Base-by-base conservation (phyloP, 2,888 invertebrate genomes). In the Mythimna vitellina region DNA sequence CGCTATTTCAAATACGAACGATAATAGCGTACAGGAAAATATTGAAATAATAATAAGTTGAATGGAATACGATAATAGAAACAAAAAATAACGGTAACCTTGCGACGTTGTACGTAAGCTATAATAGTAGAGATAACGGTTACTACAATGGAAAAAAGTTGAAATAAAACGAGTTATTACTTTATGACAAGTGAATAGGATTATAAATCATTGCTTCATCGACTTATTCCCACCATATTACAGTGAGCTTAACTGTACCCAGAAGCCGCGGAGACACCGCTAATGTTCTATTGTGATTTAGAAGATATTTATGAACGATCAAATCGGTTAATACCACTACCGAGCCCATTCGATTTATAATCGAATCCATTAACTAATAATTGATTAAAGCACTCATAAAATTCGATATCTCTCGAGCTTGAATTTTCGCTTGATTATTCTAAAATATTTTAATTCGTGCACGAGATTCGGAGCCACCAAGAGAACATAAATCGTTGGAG, bases 281-380 rank as follows among this genome's bases (percentile, higher is more conserved):
- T 80, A 74, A 80, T 75, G 78, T 60, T 70, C 81, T 65, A 85
- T 87, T 88, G 84, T 82, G 66, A 82, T 85, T 80, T 76, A 79
- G 63, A 82, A 81, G 80, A 78, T 80, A 81, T 85, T 78, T 78
- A 75, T 76, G 42, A 69, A 67, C 66, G 70, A 75, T 70, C 61
- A 81, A 65, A 81, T 83, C 64, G 64, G 54, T 64, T 61, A 51
- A 62, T 65, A 72, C 61, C 57, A 66, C 70, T 70, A 49, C 60
- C 58, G n/a, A 66, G 66, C 46, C 67, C 65, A 73, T 72, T 72
- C 71, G 22, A 71, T 63, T 68, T 65, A 76, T 61, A 72, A 74
- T 65, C 65, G 56, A 77, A 77, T 80, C 69, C 62, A 78, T 80
- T 81, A 72, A 69, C 38, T 58, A 70, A 42, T 78, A 83, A 81